Base-by-base conservation (phyloP, 2,888 invertebrate species). In the Archips xylosteana region DNA sequence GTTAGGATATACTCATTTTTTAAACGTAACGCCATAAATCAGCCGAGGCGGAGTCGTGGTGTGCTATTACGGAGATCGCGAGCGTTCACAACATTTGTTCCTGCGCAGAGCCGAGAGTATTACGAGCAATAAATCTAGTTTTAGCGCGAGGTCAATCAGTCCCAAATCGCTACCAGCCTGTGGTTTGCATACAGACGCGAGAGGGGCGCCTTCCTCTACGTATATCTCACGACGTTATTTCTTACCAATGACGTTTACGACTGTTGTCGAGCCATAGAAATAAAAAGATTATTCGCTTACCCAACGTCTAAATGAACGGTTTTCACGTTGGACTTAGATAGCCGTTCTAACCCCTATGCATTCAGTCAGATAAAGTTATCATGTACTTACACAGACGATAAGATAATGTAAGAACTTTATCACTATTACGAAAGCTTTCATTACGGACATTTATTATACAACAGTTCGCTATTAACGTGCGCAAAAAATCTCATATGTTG, bases 111-210 rank as follows among this genome's bases (percentile, higher is more conserved):
- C 76, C 78, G 78, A 82, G 76, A 80, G 78, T 78, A 78, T 84
- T 86, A 86, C 84, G 79, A 82, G 82, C 85, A 70, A 88, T 91
- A 90, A 89, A 90, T 91, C 88, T 90, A 83, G 87, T 87, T 90
- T 86, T 83, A 86, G 87, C 83, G 82, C 87, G 86, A 89, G 87
- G 87, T 85, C 88, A 86, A 85, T 87, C 85, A 82, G 84, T 84
- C 80, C 81, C 78, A 79, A 81, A 84, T 82, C 82, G 85, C 87
- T 86, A 87, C 87, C 85, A 87, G 77, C 77, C 71, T 68, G 59
- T 70, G 74, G 74, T 76, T 76, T 74, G 70, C 68, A 75, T 73
- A 74, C 62, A 49, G 45, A 23, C n/a, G 62, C 6, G n/a, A 32
- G 67, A 42, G 63, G 54, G 67, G 47, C 62, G 60, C 42, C 57